phyloP scores from a whole-genome alignment of 2,888 invertebrate species.

The Athalia circularis region DNA sequence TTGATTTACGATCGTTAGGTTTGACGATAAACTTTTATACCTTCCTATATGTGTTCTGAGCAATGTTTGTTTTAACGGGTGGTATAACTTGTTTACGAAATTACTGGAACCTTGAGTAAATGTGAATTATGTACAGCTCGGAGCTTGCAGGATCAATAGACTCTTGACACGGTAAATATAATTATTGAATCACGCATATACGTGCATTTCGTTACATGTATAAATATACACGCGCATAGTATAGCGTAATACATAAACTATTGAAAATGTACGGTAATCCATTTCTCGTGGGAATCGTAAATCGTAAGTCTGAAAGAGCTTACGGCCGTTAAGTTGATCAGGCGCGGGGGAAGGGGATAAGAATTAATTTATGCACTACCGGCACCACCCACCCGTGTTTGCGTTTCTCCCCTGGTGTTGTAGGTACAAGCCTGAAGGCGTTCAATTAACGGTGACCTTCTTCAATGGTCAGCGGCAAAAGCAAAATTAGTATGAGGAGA shows the following conservation, averaged over 20 bases:
- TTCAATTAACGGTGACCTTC: constrained; percentile 20
- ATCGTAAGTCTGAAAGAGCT: constrained; percentile 11
- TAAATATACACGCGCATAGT: not conserved
- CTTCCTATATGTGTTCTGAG: not conserved
- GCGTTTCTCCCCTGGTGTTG: not conserved
- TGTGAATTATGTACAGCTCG: too few species aligned
- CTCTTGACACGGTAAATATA: constrained; percentile 32
- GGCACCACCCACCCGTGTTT: not conserved
- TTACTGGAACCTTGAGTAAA: not conserved
- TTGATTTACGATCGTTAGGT: not conserved
- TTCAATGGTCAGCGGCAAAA: not conserved
- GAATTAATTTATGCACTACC: constrained; percentile 23
- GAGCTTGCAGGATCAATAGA: constrained; percentile 10
- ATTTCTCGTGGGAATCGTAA: constrained; percentile 8
- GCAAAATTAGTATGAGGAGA: too few species aligned
- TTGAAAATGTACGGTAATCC: not conserved
- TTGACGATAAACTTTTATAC: not conserved
- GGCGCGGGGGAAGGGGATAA: too few species aligned
- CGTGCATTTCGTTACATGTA: not conserved
- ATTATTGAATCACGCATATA: constrained; percentile 28
- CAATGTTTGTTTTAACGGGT: not conserved
- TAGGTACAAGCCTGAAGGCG: not conserved
- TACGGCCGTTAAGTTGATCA: constrained; percentile 1
- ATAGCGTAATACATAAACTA: constrained; percentile 2
- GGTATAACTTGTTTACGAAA: constrained; percentile 7